phyloP scores from a whole-genome alignment of 2,888 invertebrate species.

The Leptinotarsa tumamoca region DNA sequence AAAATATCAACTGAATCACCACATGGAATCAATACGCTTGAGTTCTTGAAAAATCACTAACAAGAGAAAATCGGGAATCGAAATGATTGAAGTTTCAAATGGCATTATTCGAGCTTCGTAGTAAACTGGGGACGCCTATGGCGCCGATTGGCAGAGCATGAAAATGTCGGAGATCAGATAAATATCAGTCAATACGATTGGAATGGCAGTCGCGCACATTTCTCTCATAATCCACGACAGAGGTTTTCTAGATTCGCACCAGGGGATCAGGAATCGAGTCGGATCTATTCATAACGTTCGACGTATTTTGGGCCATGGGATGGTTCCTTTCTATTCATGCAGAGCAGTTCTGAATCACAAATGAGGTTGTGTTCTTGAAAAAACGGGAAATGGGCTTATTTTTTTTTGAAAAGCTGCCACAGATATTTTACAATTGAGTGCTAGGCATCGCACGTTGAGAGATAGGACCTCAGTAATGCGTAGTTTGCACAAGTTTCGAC shows the following conservation, averaged over 20 bases:
- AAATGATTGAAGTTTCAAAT: not conserved
- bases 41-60: too few relatives aligned
- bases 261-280: conserved; percentile 54
- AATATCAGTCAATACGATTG: conserved; percentile 64
- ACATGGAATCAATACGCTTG: too few relatives aligned
- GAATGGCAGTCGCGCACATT: conserved; percentile 61
- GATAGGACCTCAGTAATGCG: too few relatives aligned
- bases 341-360: conserved; percentile 25
- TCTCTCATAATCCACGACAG: conserved; percentile 61
- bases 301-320: conserved; percentile 44
- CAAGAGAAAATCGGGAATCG: too few relatives aligned
- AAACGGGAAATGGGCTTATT: not conserved
- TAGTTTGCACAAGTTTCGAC: too few relatives aligned
- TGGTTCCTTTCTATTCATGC: conserved; percentile 36
- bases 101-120: not conserved
- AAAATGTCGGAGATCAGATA: conserved; percentile 61
- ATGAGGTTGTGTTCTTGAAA: not conserved
- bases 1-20: too few relatives aligned
- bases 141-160: conserved; percentile 39
- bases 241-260: conserved; percentile 60
- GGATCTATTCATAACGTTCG: conserved; percentile 59
- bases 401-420: too few relatives aligned
- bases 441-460: too few relatives aligned
- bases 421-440: too few relatives aligned
- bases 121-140: conserved; percentile 18